Conservation (phyloP, 2,113 vertebrate species). For the Malurus cyaneus region DNA sequence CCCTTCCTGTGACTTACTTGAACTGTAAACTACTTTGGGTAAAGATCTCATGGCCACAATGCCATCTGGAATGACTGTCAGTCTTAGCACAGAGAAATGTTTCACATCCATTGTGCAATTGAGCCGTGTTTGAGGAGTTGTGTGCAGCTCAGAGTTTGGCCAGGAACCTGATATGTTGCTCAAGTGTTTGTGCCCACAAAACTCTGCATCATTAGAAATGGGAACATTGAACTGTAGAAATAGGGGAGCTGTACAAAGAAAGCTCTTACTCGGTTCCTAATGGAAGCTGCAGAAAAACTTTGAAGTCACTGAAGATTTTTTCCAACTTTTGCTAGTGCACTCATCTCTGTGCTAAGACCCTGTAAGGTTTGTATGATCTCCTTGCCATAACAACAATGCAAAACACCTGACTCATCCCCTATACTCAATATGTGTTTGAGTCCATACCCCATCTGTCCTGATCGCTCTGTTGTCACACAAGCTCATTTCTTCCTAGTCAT, state of each 20-base stretch:
- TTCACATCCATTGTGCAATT: not conserved
- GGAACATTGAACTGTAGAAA: not conserved
- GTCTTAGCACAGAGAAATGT: not conserved
- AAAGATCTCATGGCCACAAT: not conserved
- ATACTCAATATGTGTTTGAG: not conserved
- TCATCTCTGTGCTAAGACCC: not conserved
- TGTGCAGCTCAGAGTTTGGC: not conserved
- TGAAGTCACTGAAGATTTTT: not conserved
- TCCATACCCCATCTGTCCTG: not conserved
- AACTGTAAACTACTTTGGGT: not conserved
- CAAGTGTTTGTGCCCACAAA: not conserved
- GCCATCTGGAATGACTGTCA: not conserved
- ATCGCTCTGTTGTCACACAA: not conserved
- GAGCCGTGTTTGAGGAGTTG: not conserved
- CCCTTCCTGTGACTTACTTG: not conserved
- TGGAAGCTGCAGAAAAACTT: not conserved
- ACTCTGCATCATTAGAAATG: not conserved
- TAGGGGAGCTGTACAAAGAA: not conserved
- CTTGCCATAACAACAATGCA: not conserved
- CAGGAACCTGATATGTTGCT: not conserved
- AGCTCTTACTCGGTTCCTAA: not conserved
- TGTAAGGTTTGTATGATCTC: not conserved
- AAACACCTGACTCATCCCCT: not conserved
- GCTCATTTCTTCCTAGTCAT: not conserved
- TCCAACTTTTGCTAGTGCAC: not conserved